These are phyloP conservation scores for Eulemur rubriventer DNA, from an alignment of 2,797 vertebrate species.

Conservation along the genomic window DNA sequence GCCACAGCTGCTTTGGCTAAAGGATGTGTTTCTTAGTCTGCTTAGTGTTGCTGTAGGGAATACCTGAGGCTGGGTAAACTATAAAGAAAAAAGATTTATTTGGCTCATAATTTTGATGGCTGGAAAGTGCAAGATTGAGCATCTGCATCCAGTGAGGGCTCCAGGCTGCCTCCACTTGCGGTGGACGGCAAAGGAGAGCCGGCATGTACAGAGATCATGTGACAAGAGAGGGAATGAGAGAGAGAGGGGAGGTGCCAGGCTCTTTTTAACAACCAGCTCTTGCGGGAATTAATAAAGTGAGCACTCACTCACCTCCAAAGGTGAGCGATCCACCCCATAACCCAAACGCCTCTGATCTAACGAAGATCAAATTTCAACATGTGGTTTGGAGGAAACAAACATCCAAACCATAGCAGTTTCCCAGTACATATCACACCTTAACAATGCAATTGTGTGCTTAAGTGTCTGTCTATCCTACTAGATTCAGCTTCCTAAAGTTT, in stretches of 20 bases:
- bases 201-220: not conserved
- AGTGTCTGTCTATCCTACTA: not conserved
- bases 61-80: not conserved
- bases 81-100: not conserved
- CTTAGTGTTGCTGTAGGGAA: not conserved
- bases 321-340: not conserved
- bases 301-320: not conserved
- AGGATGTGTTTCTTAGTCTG: too few relatives aligned
- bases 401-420: not conserved
- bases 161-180: not conserved
- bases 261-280: not conserved
- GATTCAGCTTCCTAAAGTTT: not conserved
- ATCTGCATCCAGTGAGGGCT: not conserved
- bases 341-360: not conserved
- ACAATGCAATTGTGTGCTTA: not conserved
- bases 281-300: not conserved
- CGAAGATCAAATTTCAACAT: not conserved
- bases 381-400: not conserved
- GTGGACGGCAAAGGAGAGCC: not conserved
- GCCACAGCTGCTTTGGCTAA: too few relatives aligned
- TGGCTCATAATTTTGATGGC: not conserved
- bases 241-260: not conserved
- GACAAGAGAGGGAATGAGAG: not conserved
- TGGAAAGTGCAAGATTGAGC: not conserved
- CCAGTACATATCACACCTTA: not conserved